Conservation (phyloP, 92 coral and sea anemone genomes). For the Phenganax marumi region DNA sequence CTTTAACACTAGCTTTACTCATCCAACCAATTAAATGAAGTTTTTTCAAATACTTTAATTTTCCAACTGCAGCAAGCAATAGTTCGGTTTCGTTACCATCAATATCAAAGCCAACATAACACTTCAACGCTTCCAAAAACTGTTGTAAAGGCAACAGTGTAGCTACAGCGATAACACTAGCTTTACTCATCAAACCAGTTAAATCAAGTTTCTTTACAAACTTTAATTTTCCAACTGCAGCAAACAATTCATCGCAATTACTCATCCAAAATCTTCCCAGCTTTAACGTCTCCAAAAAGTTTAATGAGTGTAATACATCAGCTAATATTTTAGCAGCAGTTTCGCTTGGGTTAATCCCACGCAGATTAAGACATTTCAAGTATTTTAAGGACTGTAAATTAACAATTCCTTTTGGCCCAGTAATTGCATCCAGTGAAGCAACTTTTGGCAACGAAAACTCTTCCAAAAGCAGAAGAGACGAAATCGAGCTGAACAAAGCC, state of each 20-base stretch:
- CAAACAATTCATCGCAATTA: neutral
- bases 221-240: neutral
- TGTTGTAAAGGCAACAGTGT: neutral
- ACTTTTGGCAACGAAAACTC: neutral
- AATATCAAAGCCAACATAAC: neutral
- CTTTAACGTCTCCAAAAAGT: slow-evolving; percentile 5
- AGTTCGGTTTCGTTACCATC: neutral
- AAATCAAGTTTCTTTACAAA: neutral
- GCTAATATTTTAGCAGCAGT: slow-evolving; percentile 9
- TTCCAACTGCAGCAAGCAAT: slow-evolving; percentile 8
- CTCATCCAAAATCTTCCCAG: neutral
- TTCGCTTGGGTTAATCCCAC: neutral
- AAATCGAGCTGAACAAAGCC: slow-evolving; percentile 13
- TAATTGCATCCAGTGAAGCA: neutral
- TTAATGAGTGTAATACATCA: slow-evolving; percentile 16
- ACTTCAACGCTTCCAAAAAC: neutral
- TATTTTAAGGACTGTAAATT: neutral
- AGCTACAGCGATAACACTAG: slow-evolving; percentile 1
- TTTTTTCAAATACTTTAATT: neutral
- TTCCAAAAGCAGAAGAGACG: slow-evolving; percentile 22
- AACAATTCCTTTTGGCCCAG: neutral
- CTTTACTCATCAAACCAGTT: neutral
- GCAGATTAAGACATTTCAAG: neutral
- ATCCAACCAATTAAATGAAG: neutral
- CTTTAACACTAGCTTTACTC: neutral